Percentiles rank a stretch among this genome's conserved stretches.
Conservation (phyloP, 1,140 invertebrate genomes). For the Leptinotarsa undecemlineata region DNA sequence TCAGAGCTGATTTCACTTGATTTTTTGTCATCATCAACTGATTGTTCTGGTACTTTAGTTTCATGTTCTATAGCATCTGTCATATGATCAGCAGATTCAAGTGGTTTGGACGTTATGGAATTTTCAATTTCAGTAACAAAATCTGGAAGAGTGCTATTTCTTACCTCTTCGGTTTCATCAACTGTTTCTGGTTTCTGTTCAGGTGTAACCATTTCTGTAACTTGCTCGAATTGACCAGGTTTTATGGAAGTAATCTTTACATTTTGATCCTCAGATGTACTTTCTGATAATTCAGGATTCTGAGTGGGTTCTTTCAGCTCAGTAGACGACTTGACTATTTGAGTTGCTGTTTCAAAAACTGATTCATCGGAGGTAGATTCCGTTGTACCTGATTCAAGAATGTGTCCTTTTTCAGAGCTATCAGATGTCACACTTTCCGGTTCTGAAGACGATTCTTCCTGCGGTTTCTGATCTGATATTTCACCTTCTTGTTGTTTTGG, state of each 20-base stretch:
- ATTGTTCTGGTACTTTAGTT: conserved; percentile 4
- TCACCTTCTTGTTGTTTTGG: conserved; percentile 10
- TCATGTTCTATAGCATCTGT: neutral
- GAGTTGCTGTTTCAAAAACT: neutral
- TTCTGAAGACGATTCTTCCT: neutral
- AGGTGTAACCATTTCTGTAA: conserved; percentile 14
- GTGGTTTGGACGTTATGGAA: conserved; percentile 13
- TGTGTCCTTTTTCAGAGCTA: neutral
- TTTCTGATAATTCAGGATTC: neutral
- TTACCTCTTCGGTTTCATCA: conserved; percentile 32
- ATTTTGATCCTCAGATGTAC: neutral
- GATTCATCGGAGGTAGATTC: neutral
- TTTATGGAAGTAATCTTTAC: neutral
- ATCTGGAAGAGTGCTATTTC: conserved; percentile 9
- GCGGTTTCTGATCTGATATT: neutral
- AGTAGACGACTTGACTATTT: neutral
- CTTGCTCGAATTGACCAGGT: conserved; percentile 19
- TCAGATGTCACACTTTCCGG: conserved; percentile 18
- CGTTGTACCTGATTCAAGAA: neutral
- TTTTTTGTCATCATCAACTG: conserved; percentile 17
- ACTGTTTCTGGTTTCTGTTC: conserved; percentile 23
- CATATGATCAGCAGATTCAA: conserved; percentile 12
- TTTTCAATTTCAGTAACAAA: conserved; percentile 17
- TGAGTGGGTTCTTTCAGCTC: conserved; percentile 29
- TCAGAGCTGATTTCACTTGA: conserved; percentile 14